phyloP scores from a whole-genome alignment of 2,797 vertebrate species.

The Loriculus beryllinus region DNA sequence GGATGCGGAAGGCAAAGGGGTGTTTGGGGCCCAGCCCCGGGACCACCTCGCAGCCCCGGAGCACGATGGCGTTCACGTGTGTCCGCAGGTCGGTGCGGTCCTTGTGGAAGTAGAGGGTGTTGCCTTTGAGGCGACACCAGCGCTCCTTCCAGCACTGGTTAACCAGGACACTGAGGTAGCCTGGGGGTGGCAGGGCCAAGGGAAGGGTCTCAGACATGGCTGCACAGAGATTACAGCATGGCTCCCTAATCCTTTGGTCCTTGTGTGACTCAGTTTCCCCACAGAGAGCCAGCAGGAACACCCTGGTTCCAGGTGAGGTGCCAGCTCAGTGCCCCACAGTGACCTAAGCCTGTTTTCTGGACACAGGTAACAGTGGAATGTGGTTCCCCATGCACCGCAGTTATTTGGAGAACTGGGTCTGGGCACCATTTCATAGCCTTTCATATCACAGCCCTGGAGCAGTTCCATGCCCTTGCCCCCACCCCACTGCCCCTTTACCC shows the following conservation, averaged over 20 bases:
- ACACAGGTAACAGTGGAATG: fast-evolving
- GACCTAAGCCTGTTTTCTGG: not conserved
- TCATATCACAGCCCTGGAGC: not conserved
- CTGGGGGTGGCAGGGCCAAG: slow-evolving; percentile 61
- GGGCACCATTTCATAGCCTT: not conserved
- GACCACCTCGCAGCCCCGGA: slow-evolving; percentile 87
- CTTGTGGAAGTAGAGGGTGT: slow-evolving; percentile 90
- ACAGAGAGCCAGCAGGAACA: not conserved
- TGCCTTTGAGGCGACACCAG: slow-evolving; percentile 89
- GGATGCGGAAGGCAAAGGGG: slow-evolving; percentile 92
- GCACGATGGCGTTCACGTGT: slow-evolving; percentile 80
- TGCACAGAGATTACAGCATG: not conserved
- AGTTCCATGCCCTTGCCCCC: not conserved
- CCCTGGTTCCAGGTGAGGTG: not conserved
- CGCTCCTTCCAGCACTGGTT: slow-evolving; percentile 93
- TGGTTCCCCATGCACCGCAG: fast-evolving
- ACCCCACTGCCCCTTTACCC: fast-evolving
- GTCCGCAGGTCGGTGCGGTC: slow-evolving; percentile 83
- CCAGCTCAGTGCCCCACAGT: not conserved
- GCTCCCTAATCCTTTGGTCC: not conserved
- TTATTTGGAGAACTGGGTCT: not conserved
- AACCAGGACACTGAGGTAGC: slow-evolving; percentile 87
- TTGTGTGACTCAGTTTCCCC: not conserved
- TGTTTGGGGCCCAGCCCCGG: slow-evolving; percentile 91
- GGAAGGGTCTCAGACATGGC: not conserved